These are phyloP conservation scores for Pristionchus fissidentatus DNA, from an alignment of 2,888 invertebrate species.

Conservation along the genomic window DNA sequence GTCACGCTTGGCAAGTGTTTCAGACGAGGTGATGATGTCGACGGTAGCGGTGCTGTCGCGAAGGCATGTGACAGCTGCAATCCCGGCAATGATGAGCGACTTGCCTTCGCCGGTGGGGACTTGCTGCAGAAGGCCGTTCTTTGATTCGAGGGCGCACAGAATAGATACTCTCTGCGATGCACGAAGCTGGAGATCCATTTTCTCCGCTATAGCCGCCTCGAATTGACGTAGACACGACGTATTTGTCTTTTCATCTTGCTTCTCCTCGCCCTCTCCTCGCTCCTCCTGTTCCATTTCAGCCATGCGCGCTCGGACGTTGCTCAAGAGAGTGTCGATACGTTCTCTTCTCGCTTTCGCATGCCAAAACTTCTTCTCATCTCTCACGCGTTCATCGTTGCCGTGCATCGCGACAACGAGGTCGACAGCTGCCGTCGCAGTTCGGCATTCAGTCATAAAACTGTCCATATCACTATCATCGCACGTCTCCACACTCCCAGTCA, in stretches of 20 bases:
- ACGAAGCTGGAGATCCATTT: not conserved
- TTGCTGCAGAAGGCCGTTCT: constrained; percentile 68
- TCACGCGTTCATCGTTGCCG: too few relatives aligned
- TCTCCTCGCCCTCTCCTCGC: too few relatives aligned
- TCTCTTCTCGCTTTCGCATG: too few relatives aligned
- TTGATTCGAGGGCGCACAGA: not conserved
- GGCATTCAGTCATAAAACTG: too few relatives aligned
- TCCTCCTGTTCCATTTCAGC: too few relatives aligned
- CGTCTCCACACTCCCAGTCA: too few relatives aligned
- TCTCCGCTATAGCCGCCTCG: not conserved
- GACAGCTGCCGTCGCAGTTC: too few relatives aligned
- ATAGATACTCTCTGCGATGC: not conserved
- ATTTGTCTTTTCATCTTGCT: not conserved
- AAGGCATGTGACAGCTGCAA: constrained; percentile 55
- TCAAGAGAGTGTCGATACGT: too few relatives aligned
- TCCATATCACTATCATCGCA: too few relatives aligned
- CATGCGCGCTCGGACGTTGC: too few relatives aligned
- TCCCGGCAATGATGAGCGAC: constrained; percentile 74
- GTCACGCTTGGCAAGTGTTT: constrained; percentile 48
- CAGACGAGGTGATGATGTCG: not conserved
- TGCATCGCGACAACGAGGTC: too few relatives aligned
- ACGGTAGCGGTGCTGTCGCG: not conserved
- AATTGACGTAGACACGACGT: not conserved
- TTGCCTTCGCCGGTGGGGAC: constrained; percentile 77
- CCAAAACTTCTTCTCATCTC: not conserved